A percentile compares a stretch with the other conserved stretches of the same genome.
phyloP scores from a whole-genome alignment of 1,140 invertebrate species.

The Bombus waltoni region DNA sequence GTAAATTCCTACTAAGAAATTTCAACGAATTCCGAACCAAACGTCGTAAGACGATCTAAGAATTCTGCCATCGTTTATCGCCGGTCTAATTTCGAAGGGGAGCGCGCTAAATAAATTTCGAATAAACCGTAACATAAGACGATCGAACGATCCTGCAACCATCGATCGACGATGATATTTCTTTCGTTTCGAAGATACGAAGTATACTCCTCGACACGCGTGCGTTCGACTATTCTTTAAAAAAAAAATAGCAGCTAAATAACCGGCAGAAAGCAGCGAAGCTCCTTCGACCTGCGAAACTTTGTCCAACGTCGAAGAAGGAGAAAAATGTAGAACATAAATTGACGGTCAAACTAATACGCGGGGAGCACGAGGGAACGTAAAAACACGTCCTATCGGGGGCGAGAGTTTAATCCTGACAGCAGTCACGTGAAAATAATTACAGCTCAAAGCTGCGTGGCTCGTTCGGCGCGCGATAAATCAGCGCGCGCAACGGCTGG shows the following conservation, averaged over 20 bases:
- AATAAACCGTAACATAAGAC: not conserved
- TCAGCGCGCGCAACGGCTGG: constrained; percentile 33
- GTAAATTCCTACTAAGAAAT: not conserved
- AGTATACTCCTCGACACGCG: not conserved
- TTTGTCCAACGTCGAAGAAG: not conserved
- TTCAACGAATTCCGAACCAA: not conserved
- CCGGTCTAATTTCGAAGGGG: not conserved
- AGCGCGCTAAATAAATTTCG: not conserved
- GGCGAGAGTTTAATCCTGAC: constrained; percentile 39
- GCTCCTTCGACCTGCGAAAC: not conserved
- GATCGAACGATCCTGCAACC: no score
- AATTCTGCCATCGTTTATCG: not conserved
- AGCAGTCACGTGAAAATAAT: constrained; percentile 51
- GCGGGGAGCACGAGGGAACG: not conserved
- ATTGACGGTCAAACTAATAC: constrained; percentile 1
- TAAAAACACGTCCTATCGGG: constrained; percentile 9
- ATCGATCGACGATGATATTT: not conserved
- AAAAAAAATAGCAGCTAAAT: not conserved
- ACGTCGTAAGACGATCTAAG: not conserved
- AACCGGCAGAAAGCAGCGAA: not conserved
- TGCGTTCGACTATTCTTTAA: no score
- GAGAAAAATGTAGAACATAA: not conserved
- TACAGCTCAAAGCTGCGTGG: constrained; percentile 37
- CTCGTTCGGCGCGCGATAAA: constrained; percentile 41
- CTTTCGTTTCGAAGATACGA: not conserved